phyloP scores from a whole-genome alignment of 2,113 vertebrate species.

The Vulpes lagopus region DNA sequence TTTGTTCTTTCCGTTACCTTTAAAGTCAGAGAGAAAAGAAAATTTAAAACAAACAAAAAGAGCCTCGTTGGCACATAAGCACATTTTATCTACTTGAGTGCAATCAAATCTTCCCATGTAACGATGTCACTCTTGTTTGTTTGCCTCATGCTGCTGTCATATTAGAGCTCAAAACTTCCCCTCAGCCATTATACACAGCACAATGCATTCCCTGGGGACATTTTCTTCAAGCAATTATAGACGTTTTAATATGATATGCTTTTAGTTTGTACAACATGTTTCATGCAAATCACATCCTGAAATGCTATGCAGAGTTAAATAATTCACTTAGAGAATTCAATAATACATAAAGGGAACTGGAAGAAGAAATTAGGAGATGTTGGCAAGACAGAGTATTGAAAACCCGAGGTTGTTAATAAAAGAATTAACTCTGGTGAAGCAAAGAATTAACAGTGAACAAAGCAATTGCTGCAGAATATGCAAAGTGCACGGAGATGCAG shows the following conservation, averaged over 20 bases:
- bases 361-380: slow-evolving; percentile 62
- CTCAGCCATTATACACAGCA: neutral
- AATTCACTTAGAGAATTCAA: slow-evolving; percentile 77
- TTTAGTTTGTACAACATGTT: slow-evolving; percentile 70
- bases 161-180: slow-evolving; percentile 34
- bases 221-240: slow-evolving; percentile 65
- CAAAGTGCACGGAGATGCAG: neutral
- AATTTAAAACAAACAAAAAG: neutral
- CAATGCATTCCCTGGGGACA: neutral
- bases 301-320: slow-evolving; percentile 71
- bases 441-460: slow-evolving; percentile 70
- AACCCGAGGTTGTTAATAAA: slow-evolving; percentile 63
- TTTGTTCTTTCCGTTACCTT: neutral
- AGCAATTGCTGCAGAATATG: slow-evolving; percentile 65
- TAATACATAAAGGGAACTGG: slow-evolving; percentile 64
- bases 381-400: slow-evolving; percentile 58
- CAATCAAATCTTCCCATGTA: slow-evolving; percentile 28
- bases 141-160: slow-evolving; percentile 58
- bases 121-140: neutral
- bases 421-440: slow-evolving; percentile 67
- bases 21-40: slow-evolving; percentile 9
- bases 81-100: slow-evolving; percentile 13
- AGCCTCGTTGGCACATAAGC: neutral
- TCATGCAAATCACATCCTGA: slow-evolving; percentile 69
- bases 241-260: slow-evolving; percentile 69